Evolutionary conservation across 1,140 invertebrate species (phyloP), one percentile per base, ranked within the genome.

Genomic region (Proales similis): DNA sequence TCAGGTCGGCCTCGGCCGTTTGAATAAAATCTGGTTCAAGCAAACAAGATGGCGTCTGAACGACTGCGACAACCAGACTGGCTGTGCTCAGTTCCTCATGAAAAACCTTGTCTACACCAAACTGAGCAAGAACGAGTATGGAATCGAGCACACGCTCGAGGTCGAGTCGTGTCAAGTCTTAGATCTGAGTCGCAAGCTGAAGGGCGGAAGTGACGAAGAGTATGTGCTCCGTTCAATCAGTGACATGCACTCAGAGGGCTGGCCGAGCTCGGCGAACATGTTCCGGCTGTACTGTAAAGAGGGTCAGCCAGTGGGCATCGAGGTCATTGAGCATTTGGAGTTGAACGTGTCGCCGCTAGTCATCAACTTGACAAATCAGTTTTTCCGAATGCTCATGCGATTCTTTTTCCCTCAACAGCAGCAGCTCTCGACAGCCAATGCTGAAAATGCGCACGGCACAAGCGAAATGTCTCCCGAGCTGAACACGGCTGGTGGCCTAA

Each of bases 331-430:
- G 71, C 49, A 38, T 60, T 24, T 45, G 66, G 73, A 75, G 65
- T 69, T 75, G 57, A 74, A 74, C 48, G 68, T 74, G 6, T 70
- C 71, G 2, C 74, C 74, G 0, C 64, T 74, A 7, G 70, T 71
- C 46, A 78, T 78, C 45, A 70, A 87, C 83, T 77, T 98, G 29
- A 98, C 92, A 0, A 91, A 93, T 74, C 90, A 93, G 71, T 95
- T 98, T 74, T 97, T 91, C 77, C 89, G 88, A 70, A 94, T 87
- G 9, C 92, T 98, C 86, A 81, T 97, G 67, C 89, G 87, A 71
- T 99, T 96, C 73, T 97, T 93, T 72, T 99, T 99, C 73, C 92
- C n/a, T n/a, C n/a, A n/a, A n/a, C n/a, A n/a, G n/a, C n/a, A n/a
- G n/a, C n/a, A n/a, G n/a, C n/a, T n/a, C n/a, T n/a, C n/a, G n/a